These are phyloP conservation scores for Thera britannica DNA, from an alignment of 2,888 invertebrate species.

Conservation along the genomic window DNA sequence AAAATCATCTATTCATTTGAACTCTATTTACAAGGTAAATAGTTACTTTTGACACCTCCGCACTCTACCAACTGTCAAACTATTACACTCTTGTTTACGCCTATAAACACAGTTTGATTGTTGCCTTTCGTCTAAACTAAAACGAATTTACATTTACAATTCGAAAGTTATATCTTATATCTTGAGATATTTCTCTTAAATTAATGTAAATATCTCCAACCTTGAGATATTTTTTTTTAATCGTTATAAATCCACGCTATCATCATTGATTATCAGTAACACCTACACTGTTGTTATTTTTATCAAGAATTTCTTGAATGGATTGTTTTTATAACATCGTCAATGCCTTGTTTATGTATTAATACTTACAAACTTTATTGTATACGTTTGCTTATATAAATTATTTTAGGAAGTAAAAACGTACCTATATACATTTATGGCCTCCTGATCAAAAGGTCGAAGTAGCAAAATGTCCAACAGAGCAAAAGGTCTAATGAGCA, in stretches of 20 bases:
- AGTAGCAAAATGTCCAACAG: too few species aligned
- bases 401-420: too few species aligned
- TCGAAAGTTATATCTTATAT: constrained; percentile 47
- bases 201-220: constrained; percentile 39
- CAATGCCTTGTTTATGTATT: constrained; percentile 13
- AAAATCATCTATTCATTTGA: neutral
- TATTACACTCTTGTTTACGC: constrained; percentile 20
- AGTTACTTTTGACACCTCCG: constrained; percentile 21
- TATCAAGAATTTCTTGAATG: constrained; percentile 57
- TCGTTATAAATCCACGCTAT: constrained; percentile 42
- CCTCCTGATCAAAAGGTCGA: too few species aligned
- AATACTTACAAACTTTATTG: too few species aligned
- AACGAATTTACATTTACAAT: constrained; percentile 56
- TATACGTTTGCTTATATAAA: too few species aligned
- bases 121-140: constrained; percentile 23
- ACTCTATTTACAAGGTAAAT: neutral
- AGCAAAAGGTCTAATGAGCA: too few species aligned
- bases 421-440: too few species aligned
- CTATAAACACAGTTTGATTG: constrained; percentile 31
- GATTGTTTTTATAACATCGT: constrained; percentile 51
- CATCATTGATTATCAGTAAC: constrained; percentile 44
- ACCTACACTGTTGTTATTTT: constrained; percentile 43
- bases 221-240: constrained; percentile 44
- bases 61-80: constrained; percentile 12
- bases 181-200: constrained; percentile 44